Evolutionary conservation across 2,797 vertebrate genomes (phyloP), one percentile per base, ranked within the genome.

Genomic region (Sternotherus odoratus): DNA sequence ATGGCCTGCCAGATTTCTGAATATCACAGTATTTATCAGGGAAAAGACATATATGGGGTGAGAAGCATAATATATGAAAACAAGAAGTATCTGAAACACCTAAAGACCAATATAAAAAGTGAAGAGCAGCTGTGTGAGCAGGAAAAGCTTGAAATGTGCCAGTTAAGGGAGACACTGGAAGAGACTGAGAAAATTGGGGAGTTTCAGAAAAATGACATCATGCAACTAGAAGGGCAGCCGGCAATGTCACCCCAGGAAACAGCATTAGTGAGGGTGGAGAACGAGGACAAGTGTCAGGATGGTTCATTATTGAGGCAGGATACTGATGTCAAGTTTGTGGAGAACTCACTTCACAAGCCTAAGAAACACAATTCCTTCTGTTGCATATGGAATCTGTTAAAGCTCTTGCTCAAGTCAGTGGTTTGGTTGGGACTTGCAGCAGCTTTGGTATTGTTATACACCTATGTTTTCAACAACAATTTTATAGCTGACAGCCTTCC

Each of bases 1-100:
- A 82, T 56, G 8, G 72, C 51, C 51, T 77, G 12, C 30, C 50
- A 69, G 46, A 51, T 78, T 87, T 94, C 79, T 91, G 30, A 30
- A n/a, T 8, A 12, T 16, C 36, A 46, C 30, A 36, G 60, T 51
- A 63, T 11, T 2, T 77, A 48, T 36, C 46, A 84, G 54, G 80
- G 77, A 8, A 56, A 26, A 15, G 16, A 54, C 33, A 6, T 30
- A 60, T 39, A 33, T 87, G 57, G 72, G 72, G 2, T 7, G 39
- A 88, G 13, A 79, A 86, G 48, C 33, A 84, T 5, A n/a, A 23
- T 11, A 5, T 87, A 83, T 94, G 81, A 77, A 94, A 95, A 82
- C 49, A 15, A 79, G 7, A 66, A 33, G 24, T 33, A 33, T 30
- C 87, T 86, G 49, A 30, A 84, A 88, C 56, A 23, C 49, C 79